phyloP scores from a whole-genome alignment of 1,140 invertebrate species.

The Drosophila paulistorum region DNA sequence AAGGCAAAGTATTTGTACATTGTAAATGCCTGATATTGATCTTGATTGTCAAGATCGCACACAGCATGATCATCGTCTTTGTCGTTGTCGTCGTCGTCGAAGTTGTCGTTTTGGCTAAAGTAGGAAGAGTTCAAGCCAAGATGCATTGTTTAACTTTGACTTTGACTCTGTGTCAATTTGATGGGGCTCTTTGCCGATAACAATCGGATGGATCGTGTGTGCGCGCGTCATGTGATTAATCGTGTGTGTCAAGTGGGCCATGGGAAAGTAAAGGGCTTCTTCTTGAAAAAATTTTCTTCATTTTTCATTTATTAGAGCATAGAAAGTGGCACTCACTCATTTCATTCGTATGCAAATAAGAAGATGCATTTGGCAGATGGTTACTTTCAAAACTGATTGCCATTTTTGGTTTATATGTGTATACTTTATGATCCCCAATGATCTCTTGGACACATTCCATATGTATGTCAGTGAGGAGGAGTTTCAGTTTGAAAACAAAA shows the following conservation, averaged over 20 bases:
- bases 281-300: conserved; percentile 16
- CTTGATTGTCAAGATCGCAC: conserved; percentile 78
- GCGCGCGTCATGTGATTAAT: conserved; percentile 28
- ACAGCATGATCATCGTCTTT: conserved; percentile 56
- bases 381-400: conserved; percentile 55
- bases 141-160: conserved; percentile 79
- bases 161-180: conserved; percentile 75
- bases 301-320: conserved; percentile 41
- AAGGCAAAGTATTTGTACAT: conserved; percentile 73
- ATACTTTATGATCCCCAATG: conserved; percentile 18
- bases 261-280: conserved; percentile 56
- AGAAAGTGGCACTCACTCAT: conserved; percentile 71
- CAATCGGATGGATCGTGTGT: conserved; percentile 47
- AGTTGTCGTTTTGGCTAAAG: conserved; percentile 23
- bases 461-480: conserved; percentile 30
- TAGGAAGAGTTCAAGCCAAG: conserved; percentile 58
- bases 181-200: conserved; percentile 49
- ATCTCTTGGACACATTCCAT: conserved; percentile 43
- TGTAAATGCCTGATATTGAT: conserved; percentile 75
- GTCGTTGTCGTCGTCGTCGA: conserved; percentile 31
- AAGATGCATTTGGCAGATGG: conserved; percentile 47
- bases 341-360: conserved; percentile 45
- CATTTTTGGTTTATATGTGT: conserved; percentile 16
- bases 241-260: conserved; percentile 29
- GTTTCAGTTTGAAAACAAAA: not conserved